phyloP scores from a whole-genome alignment of 2,113 vertebrate species.

The Nannospalax galili region DNA sequence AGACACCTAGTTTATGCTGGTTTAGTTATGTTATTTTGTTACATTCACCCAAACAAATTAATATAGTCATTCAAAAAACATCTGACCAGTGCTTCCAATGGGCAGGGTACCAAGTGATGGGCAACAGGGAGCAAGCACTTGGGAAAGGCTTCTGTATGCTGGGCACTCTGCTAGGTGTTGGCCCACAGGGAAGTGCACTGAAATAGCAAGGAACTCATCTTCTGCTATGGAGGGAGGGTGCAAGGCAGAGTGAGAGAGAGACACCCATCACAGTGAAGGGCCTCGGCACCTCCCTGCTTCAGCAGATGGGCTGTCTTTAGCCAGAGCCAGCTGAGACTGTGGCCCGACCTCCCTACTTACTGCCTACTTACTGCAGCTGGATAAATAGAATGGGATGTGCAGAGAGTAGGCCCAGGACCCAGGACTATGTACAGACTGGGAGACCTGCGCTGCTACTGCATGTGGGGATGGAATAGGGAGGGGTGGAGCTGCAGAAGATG shows the following conservation, averaged over 20 bases:
- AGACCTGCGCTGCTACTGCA: neutral
- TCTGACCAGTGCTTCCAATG: neutral
- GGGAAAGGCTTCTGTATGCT: neutral
- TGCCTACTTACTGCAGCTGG: neutral
- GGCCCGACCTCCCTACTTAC: neutral
- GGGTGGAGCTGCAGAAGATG: neutral
- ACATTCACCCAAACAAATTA: neutral
- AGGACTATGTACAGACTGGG: accelerated
- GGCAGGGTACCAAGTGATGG: neutral
- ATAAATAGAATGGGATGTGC: neutral
- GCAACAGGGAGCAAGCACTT: neutral
- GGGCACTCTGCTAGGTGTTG: neutral
- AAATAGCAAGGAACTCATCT: neutral
- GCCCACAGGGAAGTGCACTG: neutral
- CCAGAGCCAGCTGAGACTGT: neutral
- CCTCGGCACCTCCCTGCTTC: neutral
- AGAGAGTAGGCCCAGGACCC: neutral
- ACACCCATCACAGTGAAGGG: neutral
- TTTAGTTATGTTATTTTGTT: neutral
- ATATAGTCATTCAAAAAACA: neutral
- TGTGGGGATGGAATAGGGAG: neutral
- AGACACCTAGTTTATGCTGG: neutral
- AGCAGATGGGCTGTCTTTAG: neutral
- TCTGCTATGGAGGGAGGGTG: neutral
- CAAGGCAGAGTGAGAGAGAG: neutral